Percentiles rank a stretch among this genome's conserved stretches.
These are phyloP conservation scores for Campoletis sonorensis DNA, from an alignment of 1,140 invertebrate species.

Conservation along the genomic window DNA sequence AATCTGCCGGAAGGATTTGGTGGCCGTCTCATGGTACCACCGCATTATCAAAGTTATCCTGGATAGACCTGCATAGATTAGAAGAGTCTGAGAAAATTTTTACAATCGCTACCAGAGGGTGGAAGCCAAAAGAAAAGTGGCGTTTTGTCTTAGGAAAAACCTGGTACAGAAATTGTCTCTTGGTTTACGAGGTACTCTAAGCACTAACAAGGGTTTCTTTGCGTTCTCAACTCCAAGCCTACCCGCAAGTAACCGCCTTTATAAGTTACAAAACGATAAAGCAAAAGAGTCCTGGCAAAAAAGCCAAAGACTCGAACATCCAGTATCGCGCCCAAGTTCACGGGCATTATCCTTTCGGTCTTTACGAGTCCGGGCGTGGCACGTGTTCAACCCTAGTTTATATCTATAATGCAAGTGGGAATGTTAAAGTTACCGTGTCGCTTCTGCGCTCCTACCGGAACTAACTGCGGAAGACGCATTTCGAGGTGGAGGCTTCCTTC, in stretches of 20 bases:
- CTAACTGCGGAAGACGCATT: slow-evolving; percentile 33
- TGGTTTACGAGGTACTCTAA: slow-evolving; percentile 27
- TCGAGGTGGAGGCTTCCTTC: neutral
- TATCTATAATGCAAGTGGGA: slow-evolving; percentile 4
- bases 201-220: slow-evolving; percentile 34
- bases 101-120: neutral
- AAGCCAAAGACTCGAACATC: slow-evolving; percentile 7
- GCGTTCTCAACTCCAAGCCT: neutral
- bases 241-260: slow-evolving; percentile 13
- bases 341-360: slow-evolving; percentile 44
- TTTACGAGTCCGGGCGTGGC: slow-evolving; percentile 46
- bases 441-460: slow-evolving; percentile 12
- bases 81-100: slow-evolving; percentile 13
- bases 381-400: neutral
- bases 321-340: slow-evolving; percentile 44
- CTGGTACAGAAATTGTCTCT: slow-evolving; percentile 28
- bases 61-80: no score
- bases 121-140: neutral
- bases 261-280: slow-evolving; percentile 35
- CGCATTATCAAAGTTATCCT: neutral
- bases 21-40: neutral
- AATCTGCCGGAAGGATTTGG: neutral
- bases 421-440: slow-evolving; percentile 29
- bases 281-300: neutral
- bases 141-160: neutral